Conservation (phyloP, 2,888 invertebrate genomes). For the Meganola albula region DNA sequence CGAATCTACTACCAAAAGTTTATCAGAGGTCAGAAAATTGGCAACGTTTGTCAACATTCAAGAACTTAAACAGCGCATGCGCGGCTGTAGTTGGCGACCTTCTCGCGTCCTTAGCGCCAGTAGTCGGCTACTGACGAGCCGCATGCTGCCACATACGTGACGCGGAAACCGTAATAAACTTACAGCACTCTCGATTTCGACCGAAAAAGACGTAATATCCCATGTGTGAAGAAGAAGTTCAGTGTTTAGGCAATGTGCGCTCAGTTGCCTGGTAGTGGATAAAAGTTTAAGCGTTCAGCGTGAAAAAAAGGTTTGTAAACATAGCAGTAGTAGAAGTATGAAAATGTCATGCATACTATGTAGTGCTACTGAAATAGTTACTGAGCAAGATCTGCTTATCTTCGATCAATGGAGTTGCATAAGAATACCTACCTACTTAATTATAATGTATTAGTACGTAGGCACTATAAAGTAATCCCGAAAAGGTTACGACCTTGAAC, state of each 20-base stretch:
- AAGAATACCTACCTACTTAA: too few relatives aligned
- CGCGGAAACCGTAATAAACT: constrained; percentile 34
- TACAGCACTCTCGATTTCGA: constrained; percentile 49
- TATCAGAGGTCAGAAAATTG: constrained; percentile 44
- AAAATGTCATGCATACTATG: too few relatives aligned
- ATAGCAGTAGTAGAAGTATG: too few relatives aligned
- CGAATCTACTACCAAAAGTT: constrained; percentile 23
- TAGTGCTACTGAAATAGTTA: neutral
- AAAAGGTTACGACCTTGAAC: too few relatives aligned
- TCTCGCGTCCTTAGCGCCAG: constrained; percentile 65
- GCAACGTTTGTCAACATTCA: constrained; percentile 37
- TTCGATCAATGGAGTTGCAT: too few relatives aligned
- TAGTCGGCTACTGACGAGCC: constrained; percentile 63
- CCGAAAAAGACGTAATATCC: constrained; percentile 18
- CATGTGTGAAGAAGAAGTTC: constrained; percentile 25
- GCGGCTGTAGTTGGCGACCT: constrained; percentile 56
- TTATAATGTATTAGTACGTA: too few relatives aligned
- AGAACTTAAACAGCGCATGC: constrained; percentile 58
- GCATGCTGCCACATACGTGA: constrained; percentile 61
- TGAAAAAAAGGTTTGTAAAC: constrained; percentile 37
- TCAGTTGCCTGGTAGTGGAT: constrained; percentile 27
- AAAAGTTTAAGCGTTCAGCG: constrained; percentile 23
- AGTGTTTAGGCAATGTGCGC: constrained; percentile 45
- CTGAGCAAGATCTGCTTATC: too few relatives aligned
- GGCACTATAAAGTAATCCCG: too few relatives aligned